phyloP scores from a whole-genome alignment of 2,113 vertebrate species.

The Apus apus region DNA sequence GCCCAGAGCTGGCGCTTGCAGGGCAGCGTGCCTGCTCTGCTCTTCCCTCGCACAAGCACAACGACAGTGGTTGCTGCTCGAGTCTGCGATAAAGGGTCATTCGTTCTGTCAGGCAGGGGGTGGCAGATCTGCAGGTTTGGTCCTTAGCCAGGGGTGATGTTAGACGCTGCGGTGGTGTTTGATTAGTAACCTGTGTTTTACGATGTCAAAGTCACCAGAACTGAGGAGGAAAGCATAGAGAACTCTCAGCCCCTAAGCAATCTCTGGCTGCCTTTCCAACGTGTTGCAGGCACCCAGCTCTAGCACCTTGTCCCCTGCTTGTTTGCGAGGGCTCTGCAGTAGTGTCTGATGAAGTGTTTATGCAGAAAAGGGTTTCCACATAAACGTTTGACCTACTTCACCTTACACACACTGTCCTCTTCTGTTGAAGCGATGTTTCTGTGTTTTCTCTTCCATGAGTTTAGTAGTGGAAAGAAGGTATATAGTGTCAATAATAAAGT shows the following conservation, averaged over 20 bases:
- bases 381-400: neutral
- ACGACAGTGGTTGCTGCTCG: fast-evolving
- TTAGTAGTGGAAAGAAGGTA: neutral
- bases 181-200: neutral
- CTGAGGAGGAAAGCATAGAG: neutral
- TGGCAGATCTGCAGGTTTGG: neutral
- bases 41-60: fast-evolving
- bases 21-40: too few species aligned
- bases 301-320: neutral
- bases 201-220: neutral
- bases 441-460: neutral
- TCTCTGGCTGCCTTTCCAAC: neutral
- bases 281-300: fast-evolving
- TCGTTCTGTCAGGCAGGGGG: neutral
- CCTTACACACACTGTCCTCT: neutral
- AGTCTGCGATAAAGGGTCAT: fast-evolving
- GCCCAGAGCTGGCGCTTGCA: fast-evolving
- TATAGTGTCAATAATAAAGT: neutral
- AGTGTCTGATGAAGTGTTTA: neutral
- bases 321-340: neutral
- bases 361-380: neutral
- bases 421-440: neutral
- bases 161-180: neutral
- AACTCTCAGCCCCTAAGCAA: neutral
- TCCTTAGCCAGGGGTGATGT: neutral